Percentiles rank a stretch among this genome's conserved stretches.
Conservation (phyloP, 2,113 vertebrate genomes). For the Corythornis madagascariensis region DNA sequence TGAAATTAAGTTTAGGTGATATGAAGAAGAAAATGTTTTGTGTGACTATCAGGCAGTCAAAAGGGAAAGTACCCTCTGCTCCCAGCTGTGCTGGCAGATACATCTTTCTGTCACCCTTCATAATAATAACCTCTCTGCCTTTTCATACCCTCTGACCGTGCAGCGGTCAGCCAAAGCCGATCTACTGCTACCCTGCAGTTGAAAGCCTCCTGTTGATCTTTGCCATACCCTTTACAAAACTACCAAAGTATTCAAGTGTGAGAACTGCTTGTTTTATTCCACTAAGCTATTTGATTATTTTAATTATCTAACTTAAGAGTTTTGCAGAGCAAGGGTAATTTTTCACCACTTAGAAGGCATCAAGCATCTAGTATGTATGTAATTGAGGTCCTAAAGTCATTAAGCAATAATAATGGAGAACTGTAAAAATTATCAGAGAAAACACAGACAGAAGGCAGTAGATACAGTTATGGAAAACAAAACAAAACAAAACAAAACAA, state of each 20-base stretch:
- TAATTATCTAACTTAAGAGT: not conserved
- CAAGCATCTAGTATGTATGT: not conserved
- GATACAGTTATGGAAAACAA: not conserved
- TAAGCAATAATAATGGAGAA: not conserved
- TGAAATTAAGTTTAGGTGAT: conserved; percentile 25
- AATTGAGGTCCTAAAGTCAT: conserved; percentile 25
- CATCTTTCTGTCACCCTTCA: not conserved
- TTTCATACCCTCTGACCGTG: not conserved
- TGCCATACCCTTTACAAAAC: not conserved
- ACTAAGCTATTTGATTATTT: not conserved
- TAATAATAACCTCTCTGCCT: not conserved
- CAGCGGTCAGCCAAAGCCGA: not conserved
- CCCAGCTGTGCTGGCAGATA: not conserved
- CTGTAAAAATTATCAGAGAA: not conserved
- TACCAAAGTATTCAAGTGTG: rapidly evolving
- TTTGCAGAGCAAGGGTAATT: conserved; percentile 3
- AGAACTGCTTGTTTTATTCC: not conserved
- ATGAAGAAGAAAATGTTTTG: not conserved
- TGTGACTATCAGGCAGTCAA: not conserved
- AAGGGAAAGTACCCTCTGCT: not conserved
- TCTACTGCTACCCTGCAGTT: not conserved
- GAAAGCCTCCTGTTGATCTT: not conserved
- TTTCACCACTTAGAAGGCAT: conserved; percentile 3
- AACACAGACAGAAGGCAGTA: not conserved
- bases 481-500: too few relatives aligned